Conservation (phyloP, 2,797 vertebrate genomes). For the Picus viridis region DNA sequence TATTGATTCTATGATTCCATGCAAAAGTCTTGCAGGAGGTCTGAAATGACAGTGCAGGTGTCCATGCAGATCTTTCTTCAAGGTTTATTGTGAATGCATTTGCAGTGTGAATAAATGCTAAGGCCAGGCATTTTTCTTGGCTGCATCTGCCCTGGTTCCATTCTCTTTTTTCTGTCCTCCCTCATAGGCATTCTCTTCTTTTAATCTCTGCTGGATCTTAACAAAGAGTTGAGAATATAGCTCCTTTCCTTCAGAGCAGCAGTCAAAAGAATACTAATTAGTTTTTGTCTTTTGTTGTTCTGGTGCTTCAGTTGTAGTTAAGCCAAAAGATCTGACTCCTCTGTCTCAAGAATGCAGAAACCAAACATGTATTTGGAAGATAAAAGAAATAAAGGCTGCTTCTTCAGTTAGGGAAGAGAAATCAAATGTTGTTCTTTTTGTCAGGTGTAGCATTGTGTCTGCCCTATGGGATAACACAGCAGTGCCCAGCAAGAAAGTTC, state of each 20-base stretch:
- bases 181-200: background rate
- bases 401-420: background rate
- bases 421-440: background rate
- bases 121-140: background rate
- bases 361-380: background rate
- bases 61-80: background rate
- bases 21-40: background rate
- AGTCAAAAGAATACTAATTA: slow-evolving; percentile 35
- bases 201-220: background rate
- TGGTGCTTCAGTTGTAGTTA: background rate
- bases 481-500: background rate
- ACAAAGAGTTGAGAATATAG: background rate
- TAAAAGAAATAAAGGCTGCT: slow-evolving; percentile 2
- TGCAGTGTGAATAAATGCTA: background rate
- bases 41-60: background rate
- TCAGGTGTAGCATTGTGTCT: background rate
- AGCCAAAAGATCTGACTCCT: slow-evolving; percentile 4
- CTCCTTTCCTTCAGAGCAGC: background rate
- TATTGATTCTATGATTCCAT: background rate
- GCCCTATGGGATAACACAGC: background rate
- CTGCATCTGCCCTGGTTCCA: background rate
- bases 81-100: background rate
- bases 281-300: background rate
- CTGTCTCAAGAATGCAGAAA: background rate
- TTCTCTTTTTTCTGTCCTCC: background rate